phyloP scores from a whole-genome alignment of 2,113 vertebrate genomes.

The Barnardius zonarius region DNA sequence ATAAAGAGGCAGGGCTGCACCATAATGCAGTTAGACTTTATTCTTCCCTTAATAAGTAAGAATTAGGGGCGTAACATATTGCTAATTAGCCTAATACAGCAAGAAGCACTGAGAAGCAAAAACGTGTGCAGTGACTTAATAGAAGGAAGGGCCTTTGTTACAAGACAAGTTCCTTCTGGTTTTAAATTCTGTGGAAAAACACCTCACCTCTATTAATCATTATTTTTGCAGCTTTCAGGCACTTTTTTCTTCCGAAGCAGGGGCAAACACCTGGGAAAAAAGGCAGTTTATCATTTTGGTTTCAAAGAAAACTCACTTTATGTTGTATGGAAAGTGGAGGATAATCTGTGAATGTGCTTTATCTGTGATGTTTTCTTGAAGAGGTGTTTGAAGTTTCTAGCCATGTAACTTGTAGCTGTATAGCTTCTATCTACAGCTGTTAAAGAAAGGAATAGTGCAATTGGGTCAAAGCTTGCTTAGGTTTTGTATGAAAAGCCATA shows the following conservation, averaged over 20 bases:
- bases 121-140: neutral
- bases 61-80: fast-evolving
- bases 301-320: neutral
- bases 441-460: neutral
- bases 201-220: neutral
- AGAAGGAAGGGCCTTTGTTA: neutral
- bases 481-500: neutral
- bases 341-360: neutral
- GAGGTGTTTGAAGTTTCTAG: neutral
- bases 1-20: neutral
- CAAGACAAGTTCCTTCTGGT: neutral
- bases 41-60: neutral
- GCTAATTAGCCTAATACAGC: neutral
- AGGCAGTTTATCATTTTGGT: neutral
- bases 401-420: neutral
- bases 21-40: neutral
- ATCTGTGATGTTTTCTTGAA: neutral
- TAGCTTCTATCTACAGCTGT: neutral
- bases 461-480: neutral
- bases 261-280: neutral
- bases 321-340: neutral
- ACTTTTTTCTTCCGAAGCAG: neutral
- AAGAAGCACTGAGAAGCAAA: neutral
- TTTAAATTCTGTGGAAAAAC: neutral
- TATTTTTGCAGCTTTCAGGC: neutral